These are phyloP conservation scores for Eilema griseolum DNA, from an alignment of 2,888 invertebrate genomes.

Conservation along the genomic window DNA sequence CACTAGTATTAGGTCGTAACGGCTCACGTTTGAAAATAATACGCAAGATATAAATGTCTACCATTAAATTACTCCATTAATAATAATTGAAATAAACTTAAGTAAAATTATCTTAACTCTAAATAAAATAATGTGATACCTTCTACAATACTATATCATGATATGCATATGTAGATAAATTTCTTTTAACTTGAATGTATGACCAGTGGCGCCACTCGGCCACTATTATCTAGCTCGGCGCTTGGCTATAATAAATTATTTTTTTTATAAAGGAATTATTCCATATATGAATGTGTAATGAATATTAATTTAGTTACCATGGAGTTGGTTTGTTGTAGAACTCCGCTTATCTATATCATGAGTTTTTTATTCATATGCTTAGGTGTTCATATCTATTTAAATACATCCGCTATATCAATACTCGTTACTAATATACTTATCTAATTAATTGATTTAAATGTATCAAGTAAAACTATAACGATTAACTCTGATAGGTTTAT, in stretches of 20 bases:
- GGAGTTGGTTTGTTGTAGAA: neutral
- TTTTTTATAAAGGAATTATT: neutral
- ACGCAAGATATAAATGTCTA: no score
- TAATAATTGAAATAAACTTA: no score
- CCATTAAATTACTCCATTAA: no score
- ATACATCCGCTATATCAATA: neutral
- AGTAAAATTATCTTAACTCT: no score
- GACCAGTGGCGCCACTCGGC: no score
- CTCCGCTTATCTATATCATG: neutral
- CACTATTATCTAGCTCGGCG: no score
- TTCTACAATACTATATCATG: no score
- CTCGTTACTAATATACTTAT: neutral
- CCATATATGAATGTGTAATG: neutral
- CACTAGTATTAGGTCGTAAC: no score
- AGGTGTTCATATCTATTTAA: neutral
- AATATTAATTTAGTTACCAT: neutral
- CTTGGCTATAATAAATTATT: neutral
- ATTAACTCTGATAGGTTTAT: neutral
- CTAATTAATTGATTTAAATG: neutral
- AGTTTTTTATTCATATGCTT: neutral
- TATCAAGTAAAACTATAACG: neutral
- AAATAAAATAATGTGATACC: no score
- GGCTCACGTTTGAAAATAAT: no score
- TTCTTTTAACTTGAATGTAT: no score
- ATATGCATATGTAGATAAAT: no score